Conservation (phyloP, 2,888 invertebrate species). For the Mesochorus sp. region DNA sequence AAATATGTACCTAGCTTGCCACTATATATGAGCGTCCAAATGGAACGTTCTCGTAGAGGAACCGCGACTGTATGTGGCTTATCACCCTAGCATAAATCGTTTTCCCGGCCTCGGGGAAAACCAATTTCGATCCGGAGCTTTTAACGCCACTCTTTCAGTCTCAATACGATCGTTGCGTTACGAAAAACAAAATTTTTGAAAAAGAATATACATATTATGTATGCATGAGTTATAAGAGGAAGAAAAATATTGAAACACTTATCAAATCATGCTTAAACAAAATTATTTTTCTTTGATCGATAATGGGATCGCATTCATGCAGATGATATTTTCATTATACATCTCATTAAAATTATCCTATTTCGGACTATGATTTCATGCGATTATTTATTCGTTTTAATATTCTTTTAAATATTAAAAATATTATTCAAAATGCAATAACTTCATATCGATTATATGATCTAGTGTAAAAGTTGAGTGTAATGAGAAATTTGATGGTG, state of each 20-base stretch:
- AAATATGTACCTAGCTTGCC: constrained; percentile 47
- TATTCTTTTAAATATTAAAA: no score
- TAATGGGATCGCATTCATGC: no score
- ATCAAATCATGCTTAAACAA: neutral
- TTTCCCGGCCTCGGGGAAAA: constrained; percentile 21
- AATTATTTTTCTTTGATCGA: no score
- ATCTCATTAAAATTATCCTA: no score
- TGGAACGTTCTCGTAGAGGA: constrained; percentile 26
- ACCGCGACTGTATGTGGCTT: constrained; percentile 38
- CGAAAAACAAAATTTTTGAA: constrained; percentile 24
- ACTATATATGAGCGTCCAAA: constrained; percentile 4
- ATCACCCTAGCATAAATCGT: constrained; percentile 54
- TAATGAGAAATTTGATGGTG: neutral
- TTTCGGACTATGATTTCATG: no score
- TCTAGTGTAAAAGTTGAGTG: neutral
- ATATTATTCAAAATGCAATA: no score
- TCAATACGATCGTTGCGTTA: constrained; percentile 14
- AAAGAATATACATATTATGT: constrained; percentile 1
- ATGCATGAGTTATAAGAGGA: constrained; percentile 17
- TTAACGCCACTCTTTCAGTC: constrained; percentile 35
- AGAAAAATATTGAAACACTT: constrained; percentile 3
- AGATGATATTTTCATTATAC: no score
- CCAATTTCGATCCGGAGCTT: constrained; percentile 48
- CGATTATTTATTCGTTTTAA: no score
- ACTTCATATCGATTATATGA: no score